Base-by-base conservation (phyloP, 2,113 vertebrate species). In the Zeus faber region DNA sequence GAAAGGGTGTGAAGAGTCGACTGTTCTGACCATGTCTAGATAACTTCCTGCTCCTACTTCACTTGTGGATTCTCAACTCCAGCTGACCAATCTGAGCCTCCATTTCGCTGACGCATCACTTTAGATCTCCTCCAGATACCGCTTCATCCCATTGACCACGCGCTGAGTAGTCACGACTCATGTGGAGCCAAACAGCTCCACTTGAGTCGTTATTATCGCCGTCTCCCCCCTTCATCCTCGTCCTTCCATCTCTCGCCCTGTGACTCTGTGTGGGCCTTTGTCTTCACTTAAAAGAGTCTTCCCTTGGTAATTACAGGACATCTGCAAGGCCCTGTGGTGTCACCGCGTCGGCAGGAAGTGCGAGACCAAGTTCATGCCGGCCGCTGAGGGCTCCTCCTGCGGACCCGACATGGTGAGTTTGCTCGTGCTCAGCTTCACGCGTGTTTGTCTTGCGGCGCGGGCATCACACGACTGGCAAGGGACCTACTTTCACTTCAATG, bases 331-430 rank as follows among this genome's bases (percentile, higher is more conserved):
- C 49, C 82, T 96, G 55, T 96, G 94, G 94, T 96, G 94, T 79
- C 94, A 96, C 67, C 89, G 92, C n/a, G 57, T 87, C 50, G 94
- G 93, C 35, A 91, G 92, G 77, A 94, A 94, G 84, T 96, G 94
- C 67, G 94, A 96, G 72, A 95, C 94, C 51, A 96, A 96, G 76
- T 95, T 95, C 81, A 93, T 95, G 92, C 94, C 94, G 11, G 93
- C 93, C 1, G 94, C 93, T 13, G 93, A 96, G 74, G 93, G 93
- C 54, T 94, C 93, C 3, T 46, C 74, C 22, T 96, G 94, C 14
- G 93, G 93, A 40, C 90, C 85, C 4, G 86, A 92, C 61, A 93
- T 92, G 92, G 94, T 95, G 81, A 90, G 76, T 80, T 45, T 45
- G 57, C 17, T 39, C 18, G 44, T 46, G 44, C 49, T 29, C 22